phyloP scores from a whole-genome alignment of 1,140 invertebrate genomes.

The Eumeta japonica region DNA sequence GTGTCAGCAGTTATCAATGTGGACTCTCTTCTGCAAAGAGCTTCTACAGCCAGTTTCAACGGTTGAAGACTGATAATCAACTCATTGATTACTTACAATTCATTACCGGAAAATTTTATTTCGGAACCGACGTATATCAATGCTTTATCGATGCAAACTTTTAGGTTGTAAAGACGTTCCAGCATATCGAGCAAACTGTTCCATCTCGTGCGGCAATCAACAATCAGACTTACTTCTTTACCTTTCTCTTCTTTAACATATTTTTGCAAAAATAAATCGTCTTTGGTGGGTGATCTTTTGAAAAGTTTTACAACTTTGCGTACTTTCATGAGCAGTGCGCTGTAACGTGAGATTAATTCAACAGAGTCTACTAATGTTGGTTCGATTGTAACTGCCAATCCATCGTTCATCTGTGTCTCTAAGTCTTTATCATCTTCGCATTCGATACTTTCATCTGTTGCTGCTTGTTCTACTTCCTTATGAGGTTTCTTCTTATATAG shows the following conservation, averaged over 20 bases:
- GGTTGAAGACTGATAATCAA: too few relatives aligned
- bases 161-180: too few relatives aligned
- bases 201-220: constrained; percentile 8
- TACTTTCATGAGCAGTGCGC: constrained; percentile 5
- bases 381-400: too few relatives aligned
- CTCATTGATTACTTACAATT: too few relatives aligned
- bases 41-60: too few relatives aligned
- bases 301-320: constrained; percentile 6
- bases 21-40: too few relatives aligned
- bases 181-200: constrained; percentile 6
- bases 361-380: neutral
- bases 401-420: neutral
- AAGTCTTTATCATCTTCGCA: constrained; percentile 1
- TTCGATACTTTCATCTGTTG: neutral
- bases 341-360: too few relatives aligned
- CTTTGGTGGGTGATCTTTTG: constrained; percentile 8
- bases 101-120: too few relatives aligned
- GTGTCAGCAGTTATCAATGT: too few relatives aligned
- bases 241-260: constrained; percentile 7
- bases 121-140: too few relatives aligned
- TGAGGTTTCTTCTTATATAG: constrained; percentile 6
- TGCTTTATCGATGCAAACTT: too few relatives aligned
- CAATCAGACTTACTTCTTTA: constrained; percentile 3
- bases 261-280: constrained; percentile 7
- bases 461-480: too few relatives aligned